Conservation (phyloP, 2,888 invertebrate genomes). For the Loripinus fragilis region DNA sequence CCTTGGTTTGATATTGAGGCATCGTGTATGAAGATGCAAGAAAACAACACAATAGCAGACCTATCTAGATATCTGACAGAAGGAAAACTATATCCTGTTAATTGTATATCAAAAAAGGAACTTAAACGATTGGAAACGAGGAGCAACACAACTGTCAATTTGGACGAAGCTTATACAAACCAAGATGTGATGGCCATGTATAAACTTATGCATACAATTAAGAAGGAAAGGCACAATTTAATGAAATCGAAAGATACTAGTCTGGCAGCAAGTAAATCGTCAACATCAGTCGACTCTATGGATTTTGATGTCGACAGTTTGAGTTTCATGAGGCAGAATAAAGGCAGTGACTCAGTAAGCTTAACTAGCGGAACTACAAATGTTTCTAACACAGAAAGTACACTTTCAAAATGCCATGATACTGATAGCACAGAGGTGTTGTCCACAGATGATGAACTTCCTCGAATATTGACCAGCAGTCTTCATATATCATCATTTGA, state of each 20-base stretch:
- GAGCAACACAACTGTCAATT: not conserved
- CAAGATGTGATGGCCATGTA: constrained; percentile 15
- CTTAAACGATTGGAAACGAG: not conserved
- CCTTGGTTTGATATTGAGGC: constrained; percentile 17
- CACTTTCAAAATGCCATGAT: too few relatives aligned
- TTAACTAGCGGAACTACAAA: not conserved
- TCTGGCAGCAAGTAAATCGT: not conserved
- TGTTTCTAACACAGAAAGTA: not conserved
- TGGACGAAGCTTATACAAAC: not conserved
- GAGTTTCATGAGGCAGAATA: not conserved
- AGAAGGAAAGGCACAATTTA: not conserved
- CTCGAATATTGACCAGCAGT: not conserved
- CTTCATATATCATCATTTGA: not conserved
- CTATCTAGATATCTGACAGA: not conserved
- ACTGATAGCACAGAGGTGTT: not conserved
- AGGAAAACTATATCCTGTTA: constrained; percentile 1
- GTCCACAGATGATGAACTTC: not conserved
- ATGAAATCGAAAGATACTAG: not conserved
- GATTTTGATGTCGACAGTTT: not conserved
- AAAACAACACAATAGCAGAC: not conserved
- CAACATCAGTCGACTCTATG: not conserved
- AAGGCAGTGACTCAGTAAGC: not conserved
- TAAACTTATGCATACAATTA: not conserved
- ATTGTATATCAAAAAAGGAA: not conserved
- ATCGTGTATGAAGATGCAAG: constrained; percentile 1